Conservation (phyloP, 2,888 invertebrate species). For the Exocentrus adspersus region DNA sequence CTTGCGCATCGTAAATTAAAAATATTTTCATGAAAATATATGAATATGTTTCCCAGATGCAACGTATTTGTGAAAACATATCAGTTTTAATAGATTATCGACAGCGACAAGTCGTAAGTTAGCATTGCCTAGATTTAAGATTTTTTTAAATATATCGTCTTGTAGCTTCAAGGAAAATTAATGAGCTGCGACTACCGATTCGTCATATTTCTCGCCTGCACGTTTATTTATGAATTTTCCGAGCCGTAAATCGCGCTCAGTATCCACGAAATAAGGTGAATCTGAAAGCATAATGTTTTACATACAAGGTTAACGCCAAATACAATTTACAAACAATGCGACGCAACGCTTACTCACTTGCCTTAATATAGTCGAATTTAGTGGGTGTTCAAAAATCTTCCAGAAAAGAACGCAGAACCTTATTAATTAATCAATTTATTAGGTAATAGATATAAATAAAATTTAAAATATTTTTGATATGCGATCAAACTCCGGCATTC, state of each 20-base stretch:
- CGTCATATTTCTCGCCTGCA: neutral
- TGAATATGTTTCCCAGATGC: neutral
- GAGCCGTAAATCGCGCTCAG: neutral
- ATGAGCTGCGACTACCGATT: neutral
- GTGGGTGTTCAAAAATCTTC: no score
- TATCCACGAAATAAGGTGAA: no score
- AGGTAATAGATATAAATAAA: no score
- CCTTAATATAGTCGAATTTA: neutral
- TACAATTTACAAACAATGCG: neutral
- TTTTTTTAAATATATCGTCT: no score
- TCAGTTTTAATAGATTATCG: neutral
- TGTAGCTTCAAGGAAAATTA: no score
- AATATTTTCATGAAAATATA: no score
- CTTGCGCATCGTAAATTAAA: no score
- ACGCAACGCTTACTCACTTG: neutral
- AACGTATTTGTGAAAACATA: constrained; percentile 10
- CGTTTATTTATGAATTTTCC: neutral
- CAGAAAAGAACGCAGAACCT: neutral
- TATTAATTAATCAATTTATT: no score
- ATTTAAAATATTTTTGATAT: no score
- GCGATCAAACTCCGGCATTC: no score
- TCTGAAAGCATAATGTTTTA: no score
- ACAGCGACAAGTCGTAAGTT: constrained; percentile 2
- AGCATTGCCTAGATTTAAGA: neutral
- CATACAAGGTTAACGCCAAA: neutral